Evolutionary conservation across 1,140 invertebrate genomes (phyloP).

Genomic region (Apis cerana): DNA sequence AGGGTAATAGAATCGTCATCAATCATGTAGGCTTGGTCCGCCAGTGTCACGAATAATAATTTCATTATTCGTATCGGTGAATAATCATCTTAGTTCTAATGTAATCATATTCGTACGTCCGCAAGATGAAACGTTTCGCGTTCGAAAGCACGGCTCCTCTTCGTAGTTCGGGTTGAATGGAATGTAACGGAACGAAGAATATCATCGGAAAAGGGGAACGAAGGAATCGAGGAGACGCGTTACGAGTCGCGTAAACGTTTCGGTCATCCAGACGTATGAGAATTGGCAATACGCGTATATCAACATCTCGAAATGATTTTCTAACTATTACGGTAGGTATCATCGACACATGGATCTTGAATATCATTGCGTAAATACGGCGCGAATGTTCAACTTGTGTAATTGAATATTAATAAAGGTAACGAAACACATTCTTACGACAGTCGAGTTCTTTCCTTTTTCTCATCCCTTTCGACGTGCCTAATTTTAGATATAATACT

Average conservation of each 20-base stretch:
- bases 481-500: conserved; percentile 67
- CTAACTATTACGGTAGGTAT: conserved; percentile 58
- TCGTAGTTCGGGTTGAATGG: too few relatives aligned
- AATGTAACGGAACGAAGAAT: too few relatives aligned
- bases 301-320: conserved; percentile 38
- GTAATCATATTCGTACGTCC: conserved; percentile 65
- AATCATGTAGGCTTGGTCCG: conserved; percentile 56
- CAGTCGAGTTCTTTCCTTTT: neutral
- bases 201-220: neutral
- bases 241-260: conserved; percentile 63
- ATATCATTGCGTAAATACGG: conserved; percentile 67
- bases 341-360: conserved; percentile 65
- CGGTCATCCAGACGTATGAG: conserved; percentile 76
- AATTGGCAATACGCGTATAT: conserved; percentile 42
- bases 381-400: conserved; percentile 71
- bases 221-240: neutral
- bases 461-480: neutral
- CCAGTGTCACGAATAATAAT: conserved; percentile 63
- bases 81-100: conserved; percentile 56
- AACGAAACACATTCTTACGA: conserved; percentile 65
- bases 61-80: conserved; percentile 53
- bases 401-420: conserved; percentile 75
- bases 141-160: neutral
- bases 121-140: conserved; percentile 75
- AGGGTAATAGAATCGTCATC: conserved; percentile 20